A percentile compares a stretch with the other conserved stretches of the same genome.
Evolutionary conservation across 2,888 invertebrate genomes (phyloP).

Genomic region (Xestia c-nigrum): DNA sequence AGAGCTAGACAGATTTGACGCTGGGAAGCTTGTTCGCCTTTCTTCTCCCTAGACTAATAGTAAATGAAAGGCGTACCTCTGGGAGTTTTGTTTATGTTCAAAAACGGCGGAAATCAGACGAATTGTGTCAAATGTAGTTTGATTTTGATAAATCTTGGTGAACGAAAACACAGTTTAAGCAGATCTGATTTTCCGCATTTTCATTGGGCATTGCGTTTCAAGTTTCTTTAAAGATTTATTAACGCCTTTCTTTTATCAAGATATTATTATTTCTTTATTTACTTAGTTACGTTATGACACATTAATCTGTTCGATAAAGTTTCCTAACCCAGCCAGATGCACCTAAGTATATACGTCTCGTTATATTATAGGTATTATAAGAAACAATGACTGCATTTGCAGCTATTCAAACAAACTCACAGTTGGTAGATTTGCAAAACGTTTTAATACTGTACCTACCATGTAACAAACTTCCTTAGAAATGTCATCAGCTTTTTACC

Average conservation of each 20-base stretch:
- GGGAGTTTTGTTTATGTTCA: too few species aligned
- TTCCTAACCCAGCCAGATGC: not conserved
- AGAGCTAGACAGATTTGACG: not conserved
- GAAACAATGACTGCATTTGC: constrained; percentile 23
- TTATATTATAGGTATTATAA: not conserved
- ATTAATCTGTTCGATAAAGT: constrained; percentile 1
- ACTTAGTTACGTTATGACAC: not conserved
- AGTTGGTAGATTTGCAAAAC: not conserved
- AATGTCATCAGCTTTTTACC: too few species aligned
- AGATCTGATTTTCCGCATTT: too few species aligned
- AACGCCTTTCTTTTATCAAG: too few species aligned
- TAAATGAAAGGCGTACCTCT: not conserved
- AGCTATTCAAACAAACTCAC: constrained; percentile 33
- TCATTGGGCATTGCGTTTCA: too few species aligned
- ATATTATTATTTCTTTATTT: too few species aligned
- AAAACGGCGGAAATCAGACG: not conserved
- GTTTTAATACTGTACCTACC: not conserved
- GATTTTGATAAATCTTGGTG: not conserved
- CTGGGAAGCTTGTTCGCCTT: not conserved
- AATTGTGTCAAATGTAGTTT: not conserved
- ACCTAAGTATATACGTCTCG: not conserved
- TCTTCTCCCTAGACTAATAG: not conserved
- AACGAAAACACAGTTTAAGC: not conserved
- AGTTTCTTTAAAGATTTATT: too few species aligned
- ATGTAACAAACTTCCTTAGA: too few species aligned